Conservation (phyloP, 2,888 invertebrate species). For the Dasypolia templi region DNA sequence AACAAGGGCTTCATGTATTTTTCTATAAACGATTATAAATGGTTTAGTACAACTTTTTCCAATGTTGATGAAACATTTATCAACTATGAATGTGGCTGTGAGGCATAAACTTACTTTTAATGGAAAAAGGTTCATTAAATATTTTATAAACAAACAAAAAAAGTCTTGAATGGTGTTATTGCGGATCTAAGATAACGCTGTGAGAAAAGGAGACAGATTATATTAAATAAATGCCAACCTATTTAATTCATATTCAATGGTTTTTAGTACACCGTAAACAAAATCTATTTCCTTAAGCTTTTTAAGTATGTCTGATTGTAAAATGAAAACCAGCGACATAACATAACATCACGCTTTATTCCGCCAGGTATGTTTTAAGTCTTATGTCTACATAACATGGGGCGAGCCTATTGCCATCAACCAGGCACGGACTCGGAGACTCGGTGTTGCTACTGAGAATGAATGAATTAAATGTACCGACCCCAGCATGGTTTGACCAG, state of each 20-base stretch:
- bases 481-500: too few relatives aligned
- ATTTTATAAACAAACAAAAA: background rate
- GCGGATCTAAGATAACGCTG: background rate
- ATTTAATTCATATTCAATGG: background rate
- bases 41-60: background rate
- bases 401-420: background rate
- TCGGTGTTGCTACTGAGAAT: background rate
- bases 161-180: conserved; percentile 16
- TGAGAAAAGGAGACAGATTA: background rate
- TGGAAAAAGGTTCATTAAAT: conserved; percentile 21
- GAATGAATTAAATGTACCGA: too few relatives aligned
- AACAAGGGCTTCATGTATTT: conserved; percentile 1
- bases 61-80: background rate
- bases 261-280: background rate
- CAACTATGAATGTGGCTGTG: background rate
- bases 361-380: background rate
- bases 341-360: too few relatives aligned
- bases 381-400: background rate
- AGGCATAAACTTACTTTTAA: background rate
- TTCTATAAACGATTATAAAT: conserved; percentile 2
- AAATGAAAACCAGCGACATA: background rate
- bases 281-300: background rate
- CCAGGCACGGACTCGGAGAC: background rate
- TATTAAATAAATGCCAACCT: conserved; percentile 14
- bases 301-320: background rate